phyloP scores from a whole-genome alignment of 1,140 invertebrate species.

The Calephelis nemesis region DNA sequence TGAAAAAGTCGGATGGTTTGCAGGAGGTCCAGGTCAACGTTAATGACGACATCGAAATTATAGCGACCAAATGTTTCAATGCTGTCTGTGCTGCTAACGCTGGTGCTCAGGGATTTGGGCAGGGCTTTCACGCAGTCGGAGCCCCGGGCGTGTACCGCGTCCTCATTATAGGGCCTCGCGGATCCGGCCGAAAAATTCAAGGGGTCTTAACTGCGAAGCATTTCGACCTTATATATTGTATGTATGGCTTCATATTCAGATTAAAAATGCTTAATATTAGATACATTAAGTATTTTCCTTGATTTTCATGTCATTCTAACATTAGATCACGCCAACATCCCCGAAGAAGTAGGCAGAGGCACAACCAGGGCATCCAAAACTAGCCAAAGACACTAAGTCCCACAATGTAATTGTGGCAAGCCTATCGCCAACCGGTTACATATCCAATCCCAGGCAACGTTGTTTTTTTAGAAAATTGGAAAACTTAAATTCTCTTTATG shows the following conservation, averaged over 20 bases:
- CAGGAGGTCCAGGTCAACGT: conserved; percentile 56
- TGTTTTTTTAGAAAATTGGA: too few relatives aligned
- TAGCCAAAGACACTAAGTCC: too few relatives aligned
- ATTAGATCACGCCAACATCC: too few relatives aligned
- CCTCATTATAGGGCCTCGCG: conserved; percentile 73
- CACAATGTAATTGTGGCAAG: too few relatives aligned
- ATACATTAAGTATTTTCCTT: too few relatives aligned
- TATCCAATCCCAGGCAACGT: too few relatives aligned
- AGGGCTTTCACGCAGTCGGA: conserved; percentile 47
- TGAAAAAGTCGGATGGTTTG: background rate
- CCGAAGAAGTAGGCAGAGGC: too few relatives aligned
- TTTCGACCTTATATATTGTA: conserved; percentile 73
- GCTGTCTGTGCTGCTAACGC: conserved; percentile 49
- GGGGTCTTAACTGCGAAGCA: conserved; percentile 58
- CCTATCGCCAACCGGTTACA: too few relatives aligned
- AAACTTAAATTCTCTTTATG: too few relatives aligned
- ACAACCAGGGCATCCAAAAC: too few relatives aligned
- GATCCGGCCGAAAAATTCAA: conserved; percentile 73
- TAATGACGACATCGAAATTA: conserved; percentile 40
- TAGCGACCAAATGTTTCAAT: conserved; percentile 53
- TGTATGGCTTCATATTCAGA: background rate
- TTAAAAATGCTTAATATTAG: too few relatives aligned
- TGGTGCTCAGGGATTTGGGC: conserved; percentile 50
- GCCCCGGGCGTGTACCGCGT: conserved; percentile 68
- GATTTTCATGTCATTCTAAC: too few relatives aligned